Percentiles rank a stretch among this genome's conserved stretches.
phyloP scores from a whole-genome alignment of 2,888 invertebrate genomes.

The Notocelia uddmanniana region DNA sequence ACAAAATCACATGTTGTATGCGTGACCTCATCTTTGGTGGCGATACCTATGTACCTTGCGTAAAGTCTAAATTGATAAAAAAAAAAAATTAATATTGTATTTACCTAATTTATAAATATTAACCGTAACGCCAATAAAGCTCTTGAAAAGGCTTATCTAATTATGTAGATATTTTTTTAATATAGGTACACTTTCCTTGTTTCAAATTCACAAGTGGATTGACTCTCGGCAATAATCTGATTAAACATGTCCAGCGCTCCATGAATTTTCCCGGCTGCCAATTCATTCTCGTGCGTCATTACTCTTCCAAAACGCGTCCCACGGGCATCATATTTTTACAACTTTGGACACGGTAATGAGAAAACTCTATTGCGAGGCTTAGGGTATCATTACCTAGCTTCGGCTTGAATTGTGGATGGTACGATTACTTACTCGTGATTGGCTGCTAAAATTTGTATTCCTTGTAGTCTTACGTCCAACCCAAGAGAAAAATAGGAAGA shows the following conservation, averaged over 20 bases:
- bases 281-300: constrained; percentile 28
- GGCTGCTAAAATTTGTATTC: not conserved
- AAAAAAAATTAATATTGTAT: too few relatives aligned
- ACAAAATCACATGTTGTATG: too few relatives aligned
- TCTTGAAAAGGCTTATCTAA: too few relatives aligned
- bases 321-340: constrained; percentile 30
- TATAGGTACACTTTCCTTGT: too few relatives aligned
- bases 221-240: not conserved
- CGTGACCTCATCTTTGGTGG: too few relatives aligned
- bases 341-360: constrained; percentile 40
- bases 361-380: constrained; percentile 29
- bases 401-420: not conserved
- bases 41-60: too few relatives aligned
- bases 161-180: too few relatives aligned
- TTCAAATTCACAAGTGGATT: not conserved
- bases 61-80: too few relatives aligned
- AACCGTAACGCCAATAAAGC: too few relatives aligned
- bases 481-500: not conserved
- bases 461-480: not conserved
- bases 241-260: constrained; percentile 5
- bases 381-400: not conserved
- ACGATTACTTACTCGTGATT: not conserved
- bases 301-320: constrained; percentile 34
- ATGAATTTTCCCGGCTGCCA: constrained; percentile 27
- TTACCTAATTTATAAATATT: too few relatives aligned